Conservation (phyloP, 2,113 vertebrate species). For the Gambusia holbrooki region DNA sequence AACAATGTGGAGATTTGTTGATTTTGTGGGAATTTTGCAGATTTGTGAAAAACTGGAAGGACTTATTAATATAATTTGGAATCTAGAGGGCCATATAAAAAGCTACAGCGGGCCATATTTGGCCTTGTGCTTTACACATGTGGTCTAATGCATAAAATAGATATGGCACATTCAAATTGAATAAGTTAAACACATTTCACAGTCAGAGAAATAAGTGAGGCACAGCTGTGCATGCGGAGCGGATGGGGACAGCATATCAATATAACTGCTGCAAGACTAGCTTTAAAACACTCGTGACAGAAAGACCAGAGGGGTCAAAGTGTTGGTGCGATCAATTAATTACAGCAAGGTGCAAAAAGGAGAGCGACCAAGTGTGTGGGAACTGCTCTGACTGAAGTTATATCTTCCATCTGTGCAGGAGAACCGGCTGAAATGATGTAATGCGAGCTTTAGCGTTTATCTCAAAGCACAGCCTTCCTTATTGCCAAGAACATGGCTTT, state of each 20-base stretch:
- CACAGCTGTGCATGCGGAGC: neutral
- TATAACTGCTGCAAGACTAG: neutral
- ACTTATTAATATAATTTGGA: no score
- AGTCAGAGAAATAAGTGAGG: neutral
- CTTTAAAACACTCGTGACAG: neutral
- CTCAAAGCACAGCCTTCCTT: neutral
- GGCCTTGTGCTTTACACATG: no score
- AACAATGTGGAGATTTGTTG: no score
- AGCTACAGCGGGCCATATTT: no score
- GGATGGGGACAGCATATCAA: neutral
- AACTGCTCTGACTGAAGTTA: constrained; percentile 10
- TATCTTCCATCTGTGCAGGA: neutral
- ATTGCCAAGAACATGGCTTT: neutral
- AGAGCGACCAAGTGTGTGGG: neutral
- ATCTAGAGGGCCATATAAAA: no score
- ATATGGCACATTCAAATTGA: neutral
- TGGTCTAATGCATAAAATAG: neutral
- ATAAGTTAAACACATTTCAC: neutral
- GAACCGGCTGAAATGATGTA: neutral
- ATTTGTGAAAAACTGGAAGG: no score
- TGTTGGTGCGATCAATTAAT: neutral
- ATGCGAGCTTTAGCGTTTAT: neutral
- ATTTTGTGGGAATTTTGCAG: no score
- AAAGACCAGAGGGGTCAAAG: neutral
- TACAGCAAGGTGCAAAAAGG: neutral